A percentile compares a stretch with the other conserved stretches of the same genome.
Evolutionary conservation across 2,113 vertebrate genomes (phyloP).

Genomic region (Oenanthe oenanthe): DNA sequence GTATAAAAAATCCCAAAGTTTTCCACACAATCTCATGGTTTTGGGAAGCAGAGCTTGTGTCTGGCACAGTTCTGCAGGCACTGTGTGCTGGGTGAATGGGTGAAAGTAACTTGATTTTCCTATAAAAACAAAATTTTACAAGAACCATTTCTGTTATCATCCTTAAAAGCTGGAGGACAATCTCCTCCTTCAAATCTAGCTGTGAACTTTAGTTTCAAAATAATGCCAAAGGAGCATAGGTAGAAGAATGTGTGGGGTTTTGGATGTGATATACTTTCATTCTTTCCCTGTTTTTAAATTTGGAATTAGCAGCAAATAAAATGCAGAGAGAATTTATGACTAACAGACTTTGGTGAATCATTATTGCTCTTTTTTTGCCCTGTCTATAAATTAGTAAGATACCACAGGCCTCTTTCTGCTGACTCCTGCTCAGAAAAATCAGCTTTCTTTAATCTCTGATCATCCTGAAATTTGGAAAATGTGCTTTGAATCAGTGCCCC

Average conservation of each 20-base stretch:
- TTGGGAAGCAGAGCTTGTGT: neutral
- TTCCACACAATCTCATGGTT: neutral
- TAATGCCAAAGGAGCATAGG: neutral
- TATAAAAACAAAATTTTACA: neutral
- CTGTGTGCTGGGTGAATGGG: neutral
- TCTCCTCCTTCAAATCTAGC: neutral
- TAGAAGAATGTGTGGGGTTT: neutral
- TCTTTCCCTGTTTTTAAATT: neutral
- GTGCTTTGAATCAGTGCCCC: conserved; percentile 62
- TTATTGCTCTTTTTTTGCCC: neutral
- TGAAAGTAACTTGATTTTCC: neutral
- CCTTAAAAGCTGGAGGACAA: neutral
- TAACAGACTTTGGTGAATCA: conserved; percentile 12
- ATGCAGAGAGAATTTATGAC: neutral
- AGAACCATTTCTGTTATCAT: neutral
- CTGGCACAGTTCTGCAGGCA: neutral
- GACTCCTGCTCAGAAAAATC: conserved; percentile 19
- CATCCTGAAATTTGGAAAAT: neutral
- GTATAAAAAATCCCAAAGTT: neutral
- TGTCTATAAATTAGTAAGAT: neutral
- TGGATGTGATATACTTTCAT: neutral
- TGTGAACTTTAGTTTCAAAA: neutral
- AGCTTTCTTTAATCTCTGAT: neutral
- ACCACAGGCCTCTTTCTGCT: neutral
- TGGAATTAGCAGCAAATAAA: neutral